Conservation (phyloP, 2,888 invertebrate genomes). For the Callinectes sapidus region DNA sequence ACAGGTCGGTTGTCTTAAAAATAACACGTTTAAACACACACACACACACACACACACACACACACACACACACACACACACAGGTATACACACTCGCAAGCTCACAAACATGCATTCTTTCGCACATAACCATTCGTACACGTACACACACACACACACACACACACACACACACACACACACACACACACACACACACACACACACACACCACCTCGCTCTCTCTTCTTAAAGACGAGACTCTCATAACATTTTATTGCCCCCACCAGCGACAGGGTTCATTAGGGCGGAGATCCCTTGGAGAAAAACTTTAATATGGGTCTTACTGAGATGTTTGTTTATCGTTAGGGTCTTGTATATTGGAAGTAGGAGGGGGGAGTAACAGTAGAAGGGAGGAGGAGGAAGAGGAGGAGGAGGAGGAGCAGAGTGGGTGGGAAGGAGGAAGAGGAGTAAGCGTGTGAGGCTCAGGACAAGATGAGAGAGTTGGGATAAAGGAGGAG, state of each 20-base stretch:
- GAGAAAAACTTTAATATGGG: slow-evolving; percentile 34
- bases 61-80: not conserved
- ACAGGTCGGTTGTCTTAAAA: not conserved
- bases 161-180: slow-evolving; percentile 27
- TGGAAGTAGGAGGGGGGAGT: slow-evolving; percentile 10
- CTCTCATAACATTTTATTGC: slow-evolving; percentile 34
- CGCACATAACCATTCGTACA: not conserved
- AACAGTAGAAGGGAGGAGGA: not conserved
- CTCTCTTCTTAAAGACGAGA: slow-evolving; percentile 24
- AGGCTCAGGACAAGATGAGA: slow-evolving; percentile 27
- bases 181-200: slow-evolving; percentile 29
- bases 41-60: slow-evolving; percentile 23
- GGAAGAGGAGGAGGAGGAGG: slow-evolving; percentile 12
- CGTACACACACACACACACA: slow-evolving; percentile 7
- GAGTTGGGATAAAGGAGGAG: not conserved
- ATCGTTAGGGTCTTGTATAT: slow-evolving; percentile 1
- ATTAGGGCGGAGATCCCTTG: slow-evolving; percentile 18
- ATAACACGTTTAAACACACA: not conserved
- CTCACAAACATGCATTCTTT: slow-evolving; percentile 27
- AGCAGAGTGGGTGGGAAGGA: not conserved
- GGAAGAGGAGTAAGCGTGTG: not conserved
- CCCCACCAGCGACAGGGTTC: slow-evolving; percentile 27
- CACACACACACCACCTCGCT: slow-evolving; percentile 36
- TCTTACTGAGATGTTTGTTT: slow-evolving; percentile 32
- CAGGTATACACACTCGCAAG: not conserved